Percentiles rank a stretch among this genome's conserved stretches.
phyloP scores from a whole-genome alignment of 2,797 vertebrate genomes.

The Acanthornis magna region DNA sequence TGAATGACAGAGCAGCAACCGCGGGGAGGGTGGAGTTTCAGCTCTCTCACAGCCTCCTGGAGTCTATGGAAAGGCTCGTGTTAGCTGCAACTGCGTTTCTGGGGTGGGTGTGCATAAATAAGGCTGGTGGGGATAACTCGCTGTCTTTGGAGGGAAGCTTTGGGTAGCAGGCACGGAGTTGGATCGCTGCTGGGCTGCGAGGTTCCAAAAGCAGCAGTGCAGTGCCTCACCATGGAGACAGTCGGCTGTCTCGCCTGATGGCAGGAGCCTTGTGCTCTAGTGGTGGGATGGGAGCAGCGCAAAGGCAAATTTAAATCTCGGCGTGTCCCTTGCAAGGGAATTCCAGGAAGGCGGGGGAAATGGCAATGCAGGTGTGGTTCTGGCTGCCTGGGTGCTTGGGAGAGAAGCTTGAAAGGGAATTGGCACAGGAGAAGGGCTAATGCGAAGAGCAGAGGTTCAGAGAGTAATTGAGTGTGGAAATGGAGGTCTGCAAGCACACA shows the following conservation, averaged over 20 bases:
- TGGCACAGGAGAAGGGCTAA: background rate
- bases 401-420: background rate
- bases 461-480: background rate
- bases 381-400: rapidly evolving
- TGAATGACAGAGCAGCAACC: background rate
- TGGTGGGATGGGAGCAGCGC: rapidly evolving
- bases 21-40: background rate
- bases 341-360: background rate
- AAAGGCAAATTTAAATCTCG: rapidly evolving
- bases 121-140: background rate
- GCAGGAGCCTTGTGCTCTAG: rapidly evolving
- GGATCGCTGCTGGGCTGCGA: background rate
- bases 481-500: background rate
- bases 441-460: background rate
- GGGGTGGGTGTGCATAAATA: rapidly evolving
- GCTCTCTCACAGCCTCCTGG: background rate
- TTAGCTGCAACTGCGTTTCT: rapidly evolving
- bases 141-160: background rate
- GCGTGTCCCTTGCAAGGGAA: background rate
- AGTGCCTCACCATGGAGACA: background rate
- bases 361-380: rapidly evolving
- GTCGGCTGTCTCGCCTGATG: rapidly evolving
- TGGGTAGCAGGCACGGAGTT: rapidly evolving
- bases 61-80: rapidly evolving
- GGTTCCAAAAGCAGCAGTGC: background rate